Evolutionary conservation across 2,888 invertebrate genomes (phyloP), one percentile per base, ranked within the genome.

Genomic region (Drosophila sordidula): DNA sequence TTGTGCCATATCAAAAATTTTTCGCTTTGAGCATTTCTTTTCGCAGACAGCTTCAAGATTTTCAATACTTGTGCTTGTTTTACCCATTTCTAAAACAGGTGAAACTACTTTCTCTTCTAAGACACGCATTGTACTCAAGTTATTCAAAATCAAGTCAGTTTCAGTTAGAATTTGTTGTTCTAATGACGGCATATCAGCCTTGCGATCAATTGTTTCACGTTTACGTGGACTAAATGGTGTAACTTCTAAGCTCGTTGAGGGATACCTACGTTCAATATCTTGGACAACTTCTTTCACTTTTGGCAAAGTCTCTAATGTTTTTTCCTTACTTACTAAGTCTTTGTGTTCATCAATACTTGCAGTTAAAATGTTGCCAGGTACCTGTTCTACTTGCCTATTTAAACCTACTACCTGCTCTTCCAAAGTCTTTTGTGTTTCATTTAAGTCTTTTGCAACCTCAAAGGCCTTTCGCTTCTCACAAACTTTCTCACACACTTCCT

Each of bases 211-310:
- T 56, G 75, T 80, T 26, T 70, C 76, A 55, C 91, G 91, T 32
- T 91, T 90, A n/a, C 91, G 89, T 22, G 91, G 77, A 71, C 79
- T 90, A 71, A 90, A 88, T 3, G 88, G 82, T 34, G 70, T 78
- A 26, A 78, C 83, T 54, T 88, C 84, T 54, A 85, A 52, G 51
- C 44, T 67, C 67, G 89, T 90, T 41, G 82, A 80, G 2, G 91
- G 79, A 75, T 72, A 77, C 45, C 92, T 93, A 65, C 94, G 93
- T 89, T 94, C 94, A 57, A 94, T 87, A 51, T 93, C 88, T 88
- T 93, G 93, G 29, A 94, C 92, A 79, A 93, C 93, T 36, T 94
- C 93, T 90, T 92, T 94, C 1, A 94, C 94, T 78, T 94, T 94
- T 22, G 93, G 93, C 62, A 86, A 72, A 36, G 34, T 69, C 46